Evolutionary conservation across 2,797 vertebrate species (phyloP), one percentile per base, ranked within the genome.

Genomic region (Craterocephalus amniculus): DNA sequence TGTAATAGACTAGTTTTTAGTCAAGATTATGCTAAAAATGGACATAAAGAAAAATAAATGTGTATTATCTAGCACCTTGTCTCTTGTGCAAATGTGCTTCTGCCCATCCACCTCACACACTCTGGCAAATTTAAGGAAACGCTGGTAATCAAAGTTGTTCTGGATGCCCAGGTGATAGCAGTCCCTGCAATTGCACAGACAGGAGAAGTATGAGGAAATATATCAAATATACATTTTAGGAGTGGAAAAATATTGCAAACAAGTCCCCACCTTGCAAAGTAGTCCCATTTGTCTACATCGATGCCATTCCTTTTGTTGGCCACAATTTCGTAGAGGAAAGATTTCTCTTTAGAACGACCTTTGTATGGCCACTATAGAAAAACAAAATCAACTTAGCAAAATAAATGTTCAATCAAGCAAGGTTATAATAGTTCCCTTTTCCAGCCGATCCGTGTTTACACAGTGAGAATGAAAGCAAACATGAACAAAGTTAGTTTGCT

Each of bases 251-350:
- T 54, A 2, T 34, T 18, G 26, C 63, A 45, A 64, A 55, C 1
- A 6, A 22, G 70, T 11, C 3, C 59, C 0, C 90, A 99, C 98
- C 98, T 96, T 72, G 97, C 96, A 91, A 99, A 97, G 82, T 99
- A 99, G 88, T 99, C 98, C 97, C 97, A 99, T 74, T 99, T 99
- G 90, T 99, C 98, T 72, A 99, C 97, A 7, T 99, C 98, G 2
- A 99, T 97, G 68, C 98, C 97, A 8, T 94, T 98, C 78, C 84
- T 94, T 85, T 98, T 99, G 90, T 99, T 99, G 52, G 98, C 95
- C 16, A 99, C 98, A 3, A 99, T 95, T 80, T 99, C 96, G 59
- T 99, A 99, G 24, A 99, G 95, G 92, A 98, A 99, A 67, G 95
- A 95, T 77, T 98, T 99, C 55, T 95, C 94, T 84, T 93, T 72